These are phyloP conservation scores for Eupithecia pulchellata DNA, from an alignment of 2,888 invertebrate genomes.

Conservation along the genomic window DNA sequence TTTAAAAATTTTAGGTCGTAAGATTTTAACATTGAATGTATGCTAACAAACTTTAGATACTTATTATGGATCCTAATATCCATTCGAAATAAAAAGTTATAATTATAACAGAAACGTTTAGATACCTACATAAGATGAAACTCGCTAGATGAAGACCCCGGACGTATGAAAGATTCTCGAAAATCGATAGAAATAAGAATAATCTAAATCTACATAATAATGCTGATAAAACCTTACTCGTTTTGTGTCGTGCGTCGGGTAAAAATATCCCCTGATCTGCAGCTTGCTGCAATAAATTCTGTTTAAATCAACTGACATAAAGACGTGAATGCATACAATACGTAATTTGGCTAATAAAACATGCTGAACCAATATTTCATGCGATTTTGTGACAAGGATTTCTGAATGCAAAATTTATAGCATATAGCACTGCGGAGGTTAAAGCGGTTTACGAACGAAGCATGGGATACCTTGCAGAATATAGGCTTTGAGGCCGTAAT, in stretches of 20 bases:
- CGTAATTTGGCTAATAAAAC: constrained; percentile 30
- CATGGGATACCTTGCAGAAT: constrained; percentile 34
- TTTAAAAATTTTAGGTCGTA: neutral
- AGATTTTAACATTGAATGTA: neutral
- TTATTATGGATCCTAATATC: too few species aligned
- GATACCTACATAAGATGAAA: neutral
- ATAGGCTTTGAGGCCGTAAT: constrained; percentile 47
- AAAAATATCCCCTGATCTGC: neutral
- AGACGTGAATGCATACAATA: constrained; percentile 14
- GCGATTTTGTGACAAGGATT: constrained; percentile 33
- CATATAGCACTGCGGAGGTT: constrained; percentile 51
- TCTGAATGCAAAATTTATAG: constrained; percentile 32
- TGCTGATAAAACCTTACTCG: neutral
- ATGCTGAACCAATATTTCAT: constrained; percentile 30
- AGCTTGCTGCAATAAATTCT: neutral
- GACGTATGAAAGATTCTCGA: neutral
- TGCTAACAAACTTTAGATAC: neutral
- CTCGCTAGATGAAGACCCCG: neutral
- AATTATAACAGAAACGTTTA: too few species aligned
- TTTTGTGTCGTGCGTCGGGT: neutral
- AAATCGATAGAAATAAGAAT: neutral
- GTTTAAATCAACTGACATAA: constrained; percentile 18
- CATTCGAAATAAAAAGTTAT: too few species aligned
- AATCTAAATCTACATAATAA: neutral
- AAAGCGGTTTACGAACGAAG: constrained; percentile 50